Base-by-base conservation (phyloP, 1,140 invertebrate species). In the Lepidurus arcticus region DNA sequence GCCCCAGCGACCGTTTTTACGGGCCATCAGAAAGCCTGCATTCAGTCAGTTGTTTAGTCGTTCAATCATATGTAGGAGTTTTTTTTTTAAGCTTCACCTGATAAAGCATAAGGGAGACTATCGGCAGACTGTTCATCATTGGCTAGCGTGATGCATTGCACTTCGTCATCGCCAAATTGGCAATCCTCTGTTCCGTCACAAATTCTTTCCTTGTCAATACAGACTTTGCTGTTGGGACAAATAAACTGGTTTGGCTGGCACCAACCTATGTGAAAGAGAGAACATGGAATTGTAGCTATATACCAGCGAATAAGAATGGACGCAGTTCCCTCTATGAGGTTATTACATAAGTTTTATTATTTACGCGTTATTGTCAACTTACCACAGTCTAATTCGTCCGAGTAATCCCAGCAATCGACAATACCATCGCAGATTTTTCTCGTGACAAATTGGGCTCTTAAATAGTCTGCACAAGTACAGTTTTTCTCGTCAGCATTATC, bases 91-190 rank as follows among this genome's bases (percentile, higher is more conserved):
- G 43, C 9, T n/a, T 45, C 78, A 82, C 82, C 82, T 79, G 82
- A 81, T 44, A 81, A 78, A 44, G 81, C 76, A 43, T 83, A 83
- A 34, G 76, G 44, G 26, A 81, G 43, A 16, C 79, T 77, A 24
- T 87, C 84, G 10, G 86, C 86, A 7, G 85, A 84, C 42, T 85
- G 84, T 1, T 85, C 74, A 16, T 86, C 85, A 0, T 86, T 82
- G 0, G 84, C 83, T 13, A 87, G 82, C 74, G 84, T 84, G 21
- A 87, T 90, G 81, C 92, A 93, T 78, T 90, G 90, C 73, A 88
- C 88, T 84, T 95, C 94, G 84, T 96, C 94, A 83, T 94, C 93
- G 1, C 90, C 91, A 76, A 90, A 86, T 0, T 91, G 92, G 86
- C 94, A 96, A 82, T 96, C 92, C 26, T 74, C 83, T 83, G 75